A percentile compares a stretch with the other conserved stretches of the same genome.
These are phyloP conservation scores for Lepisosteus osseus DNA, from an alignment of 2,113 vertebrate species.

Conservation along the genomic window DNA sequence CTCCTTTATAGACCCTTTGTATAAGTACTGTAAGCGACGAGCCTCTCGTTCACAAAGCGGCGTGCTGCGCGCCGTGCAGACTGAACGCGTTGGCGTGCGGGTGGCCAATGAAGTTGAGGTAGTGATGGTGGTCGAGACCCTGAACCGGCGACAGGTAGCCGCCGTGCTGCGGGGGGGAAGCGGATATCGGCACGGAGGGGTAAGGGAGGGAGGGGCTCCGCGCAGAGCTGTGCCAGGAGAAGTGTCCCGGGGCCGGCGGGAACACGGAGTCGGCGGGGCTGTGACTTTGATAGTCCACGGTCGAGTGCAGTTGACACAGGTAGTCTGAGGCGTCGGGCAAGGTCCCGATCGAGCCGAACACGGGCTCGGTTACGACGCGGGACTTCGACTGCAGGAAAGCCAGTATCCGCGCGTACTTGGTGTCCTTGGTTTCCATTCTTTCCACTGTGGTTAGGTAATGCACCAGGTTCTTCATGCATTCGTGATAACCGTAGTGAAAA, in stretches of 20 bases:
- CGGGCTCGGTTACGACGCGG: slow-evolving; percentile 75
- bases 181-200: slow-evolving; percentile 64
- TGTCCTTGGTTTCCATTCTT: slow-evolving; percentile 92
- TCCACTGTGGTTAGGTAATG: slow-evolving; percentile 96
- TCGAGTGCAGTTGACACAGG: slow-evolving; percentile 74
- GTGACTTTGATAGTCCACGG: slow-evolving; percentile 74
- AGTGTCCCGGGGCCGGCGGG: slow-evolving; percentile 71
- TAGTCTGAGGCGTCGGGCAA: slow-evolving; percentile 76
- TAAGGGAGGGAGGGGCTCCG: slow-evolving; percentile 76
- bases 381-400: slow-evolving; percentile 94
- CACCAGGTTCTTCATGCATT: slow-evolving; percentile 97
- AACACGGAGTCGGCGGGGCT: slow-evolving; percentile 72
- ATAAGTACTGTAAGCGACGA: slow-evolving; percentile 25
- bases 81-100: slow-evolving; percentile 79
- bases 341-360: slow-evolving; percentile 68
- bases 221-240: slow-evolving; percentile 78
- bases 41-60: slow-evolving; percentile 67
- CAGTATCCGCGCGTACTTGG: slow-evolving; percentile 91
- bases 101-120: slow-evolving; percentile 87
- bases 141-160: slow-evolving; percentile 81
- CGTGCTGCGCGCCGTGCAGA: slow-evolving; percentile 81
- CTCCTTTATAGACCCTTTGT: too few relatives aligned
- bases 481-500: slow-evolving; percentile 95
- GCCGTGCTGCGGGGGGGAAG: slow-evolving; percentile 77
- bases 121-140: slow-evolving; percentile 87